Evolutionary conservation across 2,888 invertebrate species (phyloP), one percentile per base, ranked within the genome.

Genomic region (Oasisia sp.): DNA sequence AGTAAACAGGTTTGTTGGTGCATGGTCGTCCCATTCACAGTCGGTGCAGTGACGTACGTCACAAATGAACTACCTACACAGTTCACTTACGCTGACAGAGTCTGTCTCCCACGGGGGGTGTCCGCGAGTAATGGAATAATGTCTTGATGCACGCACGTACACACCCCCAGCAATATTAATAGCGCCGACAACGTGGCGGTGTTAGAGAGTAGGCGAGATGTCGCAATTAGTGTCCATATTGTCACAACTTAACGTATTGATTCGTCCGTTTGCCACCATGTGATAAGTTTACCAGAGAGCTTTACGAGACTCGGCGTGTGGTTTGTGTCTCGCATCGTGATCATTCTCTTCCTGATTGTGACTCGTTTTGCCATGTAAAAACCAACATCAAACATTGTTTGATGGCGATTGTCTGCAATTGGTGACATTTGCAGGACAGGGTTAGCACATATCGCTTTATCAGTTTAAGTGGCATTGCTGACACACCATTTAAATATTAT

Each of bases 131-230:
- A 74, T 74, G 74, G 19, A 74, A 74, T n/a, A 19, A n/a, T 74
- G n/a, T 74, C 74, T 27, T 74, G 27, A 74, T 74, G 74, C n/a
- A 74, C 74, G 27, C 74, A 74, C 74, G 74, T 74, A 74, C 27
- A 74, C 74, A 74, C 74, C 14, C 74, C 14, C 74, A 27, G 74
- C 74, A 74, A 74, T 74, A 74, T 74, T 74, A 74, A 74, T 74
- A 74, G 74, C 7, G 74, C n/a, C 7, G 14, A 27, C 19, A 7
- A 74, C 74, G 19, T 27, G 1, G 74, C n/a, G 27, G 74, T 74
- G 74, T 74, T 74, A 74, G 74, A 27, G 74, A 74, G 74, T 74
- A 74, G 74, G 74, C n/a, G 74, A 74, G 74, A 19, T 74, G 74
- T 74, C 4, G 27, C 74, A 74, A 74, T 74, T 74, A 74, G 74